phyloP scores from a whole-genome alignment of 2,888 invertebrate genomes.

The Cheilosia variabilis region DNA sequence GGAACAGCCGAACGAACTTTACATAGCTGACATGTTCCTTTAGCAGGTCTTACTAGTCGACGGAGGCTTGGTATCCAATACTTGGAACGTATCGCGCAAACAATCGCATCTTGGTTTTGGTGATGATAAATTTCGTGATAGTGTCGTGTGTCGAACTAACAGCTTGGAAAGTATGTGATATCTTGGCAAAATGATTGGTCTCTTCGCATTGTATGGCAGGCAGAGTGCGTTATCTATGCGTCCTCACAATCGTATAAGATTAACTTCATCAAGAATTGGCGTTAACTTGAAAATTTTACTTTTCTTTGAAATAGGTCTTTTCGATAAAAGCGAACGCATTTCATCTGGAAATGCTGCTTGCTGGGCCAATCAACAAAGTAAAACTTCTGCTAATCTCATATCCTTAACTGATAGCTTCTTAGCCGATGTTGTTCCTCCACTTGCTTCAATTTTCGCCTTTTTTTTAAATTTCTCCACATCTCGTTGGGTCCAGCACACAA shows the following conservation, averaged over 20 bases:
- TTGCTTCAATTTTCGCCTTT: neutral
- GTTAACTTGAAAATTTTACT: constrained; percentile 27
- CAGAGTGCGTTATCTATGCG: constrained; percentile 35
- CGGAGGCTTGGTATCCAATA: constrained; percentile 59
- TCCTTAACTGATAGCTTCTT: constrained; percentile 5
- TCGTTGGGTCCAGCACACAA: constrained; percentile 23
- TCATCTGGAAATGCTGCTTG: neutral
- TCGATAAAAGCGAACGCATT: neutral
- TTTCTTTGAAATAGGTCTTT: constrained; percentile 14
- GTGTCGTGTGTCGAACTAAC: constrained; percentile 43
- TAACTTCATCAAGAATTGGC: constrained; percentile 31
- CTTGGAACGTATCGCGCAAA: constrained; percentile 27
- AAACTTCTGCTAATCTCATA: constrained; percentile 13
- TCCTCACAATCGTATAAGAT: constrained; percentile 20
- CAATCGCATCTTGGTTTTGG: constrained; percentile 60
- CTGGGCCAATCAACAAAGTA: constrained; percentile 24
- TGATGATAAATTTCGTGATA: constrained; percentile 59
- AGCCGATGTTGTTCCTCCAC: neutral
- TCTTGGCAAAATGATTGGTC: constrained; percentile 2
- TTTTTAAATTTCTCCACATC: neutral
- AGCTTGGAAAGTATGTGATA: constrained; percentile 35
- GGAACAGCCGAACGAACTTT: constrained; percentile 37
- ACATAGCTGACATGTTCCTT: constrained; percentile 51
- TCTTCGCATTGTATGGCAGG: constrained; percentile 13
- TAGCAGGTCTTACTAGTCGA: constrained; percentile 15